phyloP scores from a whole-genome alignment of 1,140 invertebrate genomes.

The Octopus sinensis region DNA sequence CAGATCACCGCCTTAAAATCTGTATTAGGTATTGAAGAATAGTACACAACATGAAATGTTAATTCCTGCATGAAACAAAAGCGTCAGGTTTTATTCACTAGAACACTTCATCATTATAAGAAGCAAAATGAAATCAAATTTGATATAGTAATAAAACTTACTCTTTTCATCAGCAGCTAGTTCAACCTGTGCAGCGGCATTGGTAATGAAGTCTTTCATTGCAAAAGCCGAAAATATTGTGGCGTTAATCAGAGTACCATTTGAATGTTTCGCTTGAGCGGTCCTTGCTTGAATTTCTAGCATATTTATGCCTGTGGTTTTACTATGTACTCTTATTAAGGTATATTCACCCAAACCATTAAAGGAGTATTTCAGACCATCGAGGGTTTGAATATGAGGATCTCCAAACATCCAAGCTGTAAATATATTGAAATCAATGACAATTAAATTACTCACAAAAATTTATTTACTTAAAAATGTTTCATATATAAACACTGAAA shows the following conservation, averaged over 20 bases:
- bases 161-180: constrained; percentile 15
- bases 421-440: neutral
- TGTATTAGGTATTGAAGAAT: no score
- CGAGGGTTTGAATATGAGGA: constrained; percentile 28
- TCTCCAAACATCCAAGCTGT: constrained; percentile 24
- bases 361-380: constrained; percentile 27
- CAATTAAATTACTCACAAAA: no score
- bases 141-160: neutral
- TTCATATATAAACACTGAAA: no score
- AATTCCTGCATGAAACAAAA: no score
- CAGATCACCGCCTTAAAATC: no score
- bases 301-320: neutral
- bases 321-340: constrained; percentile 16
- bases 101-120: no score
- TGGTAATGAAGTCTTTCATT: constrained; percentile 13
- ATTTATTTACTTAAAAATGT: no score
- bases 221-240: constrained; percentile 35
- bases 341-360: constrained; percentile 27
- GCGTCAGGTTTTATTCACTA: no score
- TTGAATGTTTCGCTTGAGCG: constrained; percentile 17
- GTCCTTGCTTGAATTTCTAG: constrained; percentile 26
- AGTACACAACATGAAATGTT: no score
- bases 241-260: constrained; percentile 26
- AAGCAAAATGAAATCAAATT: no score
- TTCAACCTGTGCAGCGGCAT: constrained; percentile 25